Conservation (phyloP, 2,797 vertebrate genomes). For the Parauchenoglanis punctatus region DNA sequence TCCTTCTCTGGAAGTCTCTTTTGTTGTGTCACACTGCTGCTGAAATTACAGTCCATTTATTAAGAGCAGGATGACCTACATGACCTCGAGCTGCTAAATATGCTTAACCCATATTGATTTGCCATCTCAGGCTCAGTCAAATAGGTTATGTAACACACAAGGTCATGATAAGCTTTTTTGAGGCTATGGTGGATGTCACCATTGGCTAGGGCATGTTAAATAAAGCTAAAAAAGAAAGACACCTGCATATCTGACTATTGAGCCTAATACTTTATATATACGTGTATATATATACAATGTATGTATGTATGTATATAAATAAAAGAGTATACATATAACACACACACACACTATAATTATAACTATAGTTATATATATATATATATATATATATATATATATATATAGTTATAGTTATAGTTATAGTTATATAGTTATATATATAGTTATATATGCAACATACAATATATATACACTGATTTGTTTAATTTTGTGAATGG, state of each 20-base stretch:
- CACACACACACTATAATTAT: no score
- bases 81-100: slow-evolving; percentile 53
- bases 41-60: slow-evolving; percentile 50
- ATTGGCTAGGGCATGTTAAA: neutral
- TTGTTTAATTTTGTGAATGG: no score
- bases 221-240: neutral
- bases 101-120: slow-evolving; percentile 57
- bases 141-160: slow-evolving; percentile 1
- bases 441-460: no score
- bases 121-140: slow-evolving; percentile 27
- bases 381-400: no score
- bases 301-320: neutral
- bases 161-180: neutral
- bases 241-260: neutral
- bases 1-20: slow-evolving; percentile 8
- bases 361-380: no score
- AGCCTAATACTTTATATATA: neutral
- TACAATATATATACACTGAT: no score
- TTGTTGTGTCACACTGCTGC: slow-evolving; percentile 39
- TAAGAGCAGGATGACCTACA: slow-evolving; percentile 46
- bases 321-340: no score
- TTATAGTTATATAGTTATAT: no score
- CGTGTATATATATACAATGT: no score
- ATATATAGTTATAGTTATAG: no score
- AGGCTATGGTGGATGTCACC: neutral